Conservation (phyloP, 2,113 vertebrate species). For the Telmatochromis sp. region DNA sequence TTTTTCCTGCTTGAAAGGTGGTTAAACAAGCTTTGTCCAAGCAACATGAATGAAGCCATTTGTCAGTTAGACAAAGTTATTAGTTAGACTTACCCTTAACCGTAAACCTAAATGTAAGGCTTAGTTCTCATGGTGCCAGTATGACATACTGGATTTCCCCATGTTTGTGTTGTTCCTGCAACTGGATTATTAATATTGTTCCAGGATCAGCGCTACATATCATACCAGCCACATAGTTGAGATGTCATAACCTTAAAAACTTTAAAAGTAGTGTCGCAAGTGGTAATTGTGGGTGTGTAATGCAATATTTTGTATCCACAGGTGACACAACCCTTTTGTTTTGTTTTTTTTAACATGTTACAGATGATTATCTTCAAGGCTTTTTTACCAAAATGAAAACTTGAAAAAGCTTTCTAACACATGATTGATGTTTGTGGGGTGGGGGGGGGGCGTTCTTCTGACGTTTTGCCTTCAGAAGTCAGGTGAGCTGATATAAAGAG, state of each 20-base stretch:
- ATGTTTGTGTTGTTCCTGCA: not conserved
- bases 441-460: not conserved
- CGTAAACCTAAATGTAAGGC: not conserved
- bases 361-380: not conserved
- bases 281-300: not conserved
- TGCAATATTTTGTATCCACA: not conserved
- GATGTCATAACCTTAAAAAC: not conserved
- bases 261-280: not conserved
- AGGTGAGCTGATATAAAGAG: not conserved
- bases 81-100: not conserved
- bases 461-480: not conserved
- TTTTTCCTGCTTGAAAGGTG: not conserved
- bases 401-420: not conserved
- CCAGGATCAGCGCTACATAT: not conserved
- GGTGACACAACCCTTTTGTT: not conserved
- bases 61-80: not conserved
- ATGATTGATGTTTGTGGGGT: not conserved
- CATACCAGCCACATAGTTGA: not conserved
- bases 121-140: not conserved
- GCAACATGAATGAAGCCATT: not conserved
- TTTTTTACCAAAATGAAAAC: not conserved
- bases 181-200: not conserved
- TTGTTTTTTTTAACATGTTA: not conserved
- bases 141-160: not conserved
- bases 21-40: not conserved